A percentile compares a stretch with the other conserved stretches of the same genome.
Conservation (phyloP, 2,797 vertebrate species). For the Thalassophryne amazonica region DNA sequence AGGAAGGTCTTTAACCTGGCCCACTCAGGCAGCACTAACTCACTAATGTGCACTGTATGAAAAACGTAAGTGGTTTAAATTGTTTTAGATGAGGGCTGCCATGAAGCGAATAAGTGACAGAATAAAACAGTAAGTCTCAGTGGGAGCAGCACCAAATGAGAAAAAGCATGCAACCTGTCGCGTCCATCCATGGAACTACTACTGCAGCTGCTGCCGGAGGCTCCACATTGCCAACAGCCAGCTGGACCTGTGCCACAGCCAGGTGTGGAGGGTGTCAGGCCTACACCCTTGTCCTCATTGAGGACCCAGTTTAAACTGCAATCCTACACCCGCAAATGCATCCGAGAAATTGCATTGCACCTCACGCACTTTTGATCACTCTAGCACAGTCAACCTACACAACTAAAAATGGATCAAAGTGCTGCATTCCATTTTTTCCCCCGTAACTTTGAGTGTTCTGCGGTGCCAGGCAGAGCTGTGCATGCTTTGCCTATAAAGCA, state of each 20-base stretch:
- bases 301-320: slow-evolving; percentile 64
- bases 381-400: slow-evolving; percentile 23
- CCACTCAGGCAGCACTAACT: slow-evolving; percentile 68
- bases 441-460: slow-evolving; percentile 43
- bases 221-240: slow-evolving; percentile 23
- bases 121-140: slow-evolving; percentile 74
- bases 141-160: slow-evolving; percentile 33
- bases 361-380: slow-evolving; percentile 46
- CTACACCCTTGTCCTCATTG: slow-evolving; percentile 62
- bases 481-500: slow-evolving; percentile 39
- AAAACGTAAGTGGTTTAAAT: slow-evolving; percentile 76
- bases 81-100: slow-evolving; percentile 69
- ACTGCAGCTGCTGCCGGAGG: slow-evolving; percentile 1
- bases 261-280: slow-evolving; percentile 64
- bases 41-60: slow-evolving; percentile 70
- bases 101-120: slow-evolving; percentile 74
- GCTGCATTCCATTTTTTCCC: slow-evolving; percentile 53
- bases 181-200: slow-evolving; percentile 35
- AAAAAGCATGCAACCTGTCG: slow-evolving; percentile 30
- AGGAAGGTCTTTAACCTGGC: slow-evolving; percentile 70
- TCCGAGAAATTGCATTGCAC: slow-evolving; percentile 35
- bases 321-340: slow-evolving; percentile 45
- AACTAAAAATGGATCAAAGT: slow-evolving; percentile 61
- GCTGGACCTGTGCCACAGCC: slow-evolving; percentile 53
- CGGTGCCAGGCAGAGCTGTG: slow-evolving; percentile 41